Percentiles rank a stretch among this genome's conserved stretches.
Conservation (phyloP, 2,888 invertebrate species). For the Drosophila tanythrix region DNA sequence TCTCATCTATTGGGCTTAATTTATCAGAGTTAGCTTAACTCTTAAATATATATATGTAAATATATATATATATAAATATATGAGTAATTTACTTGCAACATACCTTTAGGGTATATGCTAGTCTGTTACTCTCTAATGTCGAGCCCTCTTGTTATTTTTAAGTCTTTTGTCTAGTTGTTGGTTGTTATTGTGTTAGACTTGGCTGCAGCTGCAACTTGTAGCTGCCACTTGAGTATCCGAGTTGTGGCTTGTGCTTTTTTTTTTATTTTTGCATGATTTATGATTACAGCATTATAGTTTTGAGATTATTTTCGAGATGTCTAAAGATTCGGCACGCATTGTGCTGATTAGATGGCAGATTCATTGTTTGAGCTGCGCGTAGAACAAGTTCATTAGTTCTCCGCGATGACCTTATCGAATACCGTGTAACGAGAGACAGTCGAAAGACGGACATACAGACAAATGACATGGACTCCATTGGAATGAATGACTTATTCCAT, state of each 20-base stretch:
- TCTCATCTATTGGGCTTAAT: too few species aligned
- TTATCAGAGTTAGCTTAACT: too few species aligned
- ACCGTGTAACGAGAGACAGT: conserved; percentile 37
- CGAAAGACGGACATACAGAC: not conserved
- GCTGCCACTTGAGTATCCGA: conserved; percentile 53
- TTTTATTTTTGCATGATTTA: conserved; percentile 69
- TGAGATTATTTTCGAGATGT: conserved; percentile 64
- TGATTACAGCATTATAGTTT: conserved; percentile 61
- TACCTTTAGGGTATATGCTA: not conserved
- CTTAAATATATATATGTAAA: too few species aligned
- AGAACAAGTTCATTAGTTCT: conserved; percentile 67
- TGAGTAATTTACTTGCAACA: too few species aligned
- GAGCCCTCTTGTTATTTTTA: conserved; percentile 4
- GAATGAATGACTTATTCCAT: conserved; percentile 51
- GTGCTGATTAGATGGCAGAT: conserved; percentile 52
- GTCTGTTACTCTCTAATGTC: not conserved
- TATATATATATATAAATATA: too few species aligned
- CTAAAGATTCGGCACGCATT: conserved; percentile 74
- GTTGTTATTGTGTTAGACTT: conserved; percentile 16
- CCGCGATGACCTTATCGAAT: conserved; percentile 60
- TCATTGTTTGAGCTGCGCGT: conserved; percentile 37
- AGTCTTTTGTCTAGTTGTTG: conserved; percentile 19
- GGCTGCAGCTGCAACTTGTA: conserved; percentile 48
- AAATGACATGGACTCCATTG: not conserved
- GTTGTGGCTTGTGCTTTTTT: conserved; percentile 29